Percentiles rank a stretch among this genome's conserved stretches.
Evolutionary conservation across 2,113 vertebrate genomes (phyloP).

Genomic region (Pardalotus punctatus): DNA sequence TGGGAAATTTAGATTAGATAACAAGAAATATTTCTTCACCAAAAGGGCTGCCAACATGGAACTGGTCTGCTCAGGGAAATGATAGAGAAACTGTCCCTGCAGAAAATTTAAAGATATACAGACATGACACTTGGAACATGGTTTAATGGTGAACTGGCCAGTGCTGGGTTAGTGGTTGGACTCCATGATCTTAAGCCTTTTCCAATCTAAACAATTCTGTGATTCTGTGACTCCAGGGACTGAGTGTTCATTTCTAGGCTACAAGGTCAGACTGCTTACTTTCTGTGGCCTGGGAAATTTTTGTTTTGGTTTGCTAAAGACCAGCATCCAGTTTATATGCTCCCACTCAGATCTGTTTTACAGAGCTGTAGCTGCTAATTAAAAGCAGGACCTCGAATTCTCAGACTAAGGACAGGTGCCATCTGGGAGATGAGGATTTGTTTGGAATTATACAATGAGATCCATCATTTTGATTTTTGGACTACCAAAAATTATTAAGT

Average conservation of each 20-base stretch:
- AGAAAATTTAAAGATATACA: neutral
- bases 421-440: rapidly evolving
- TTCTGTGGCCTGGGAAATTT: neutral
- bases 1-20: neutral
- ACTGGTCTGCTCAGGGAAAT: neutral
- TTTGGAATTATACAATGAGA: neutral
- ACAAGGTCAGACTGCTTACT: neutral
- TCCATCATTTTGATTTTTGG: rapidly evolving
- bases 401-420: neutral
- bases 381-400: neutral
- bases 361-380: neutral
- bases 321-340: neutral
- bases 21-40: neutral
- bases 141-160: neutral
- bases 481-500: neutral
- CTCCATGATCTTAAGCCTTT: neutral
- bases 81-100: neutral
- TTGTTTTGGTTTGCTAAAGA: neutral
- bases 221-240: neutral
- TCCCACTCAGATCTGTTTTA: neutral
- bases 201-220: neutral
- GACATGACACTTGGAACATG: neutral
- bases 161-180: neutral
- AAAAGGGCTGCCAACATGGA: neutral
- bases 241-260: neutral